Conservation (phyloP, 2,888 invertebrate genomes). For the Neoscelio sp. region DNA sequence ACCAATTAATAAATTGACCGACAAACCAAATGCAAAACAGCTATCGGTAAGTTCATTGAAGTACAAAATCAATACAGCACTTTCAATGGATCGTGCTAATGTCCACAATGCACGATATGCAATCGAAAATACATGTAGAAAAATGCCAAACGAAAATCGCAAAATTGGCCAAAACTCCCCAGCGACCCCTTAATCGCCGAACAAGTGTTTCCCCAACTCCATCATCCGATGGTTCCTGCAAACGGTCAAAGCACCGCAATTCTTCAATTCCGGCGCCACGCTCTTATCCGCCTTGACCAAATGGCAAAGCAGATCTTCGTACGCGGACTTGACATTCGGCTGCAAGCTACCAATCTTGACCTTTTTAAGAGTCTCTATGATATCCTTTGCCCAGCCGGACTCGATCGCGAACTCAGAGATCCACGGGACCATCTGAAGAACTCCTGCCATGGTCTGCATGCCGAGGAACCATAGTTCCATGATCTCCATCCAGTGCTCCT, state of each 20-base stretch:
- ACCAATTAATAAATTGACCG: slow-evolving; percentile 18
- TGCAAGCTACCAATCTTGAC: slow-evolving; percentile 93
- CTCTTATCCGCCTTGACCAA: slow-evolving; percentile 91
- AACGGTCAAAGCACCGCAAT: slow-evolving; percentile 91
- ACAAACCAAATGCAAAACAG: slow-evolving; percentile 37
- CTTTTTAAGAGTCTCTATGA: slow-evolving; percentile 91
- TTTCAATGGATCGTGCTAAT: slow-evolving; percentile 24
- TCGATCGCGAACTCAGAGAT: slow-evolving; percentile 95
- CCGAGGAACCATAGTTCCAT: slow-evolving; percentile 97
- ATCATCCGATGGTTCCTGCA: slow-evolving; percentile 94
- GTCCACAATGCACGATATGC: slow-evolving; percentile 2
- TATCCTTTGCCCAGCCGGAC: slow-evolving; percentile 97
- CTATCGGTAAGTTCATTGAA: slow-evolving; percentile 29
- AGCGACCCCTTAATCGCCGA: slow-evolving; percentile 88
- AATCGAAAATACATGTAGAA: slow-evolving; percentile 44
- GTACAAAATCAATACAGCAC: slow-evolving; percentile 44
- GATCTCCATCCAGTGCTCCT: slow-evolving; percentile 94
- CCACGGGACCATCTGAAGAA: slow-evolving; percentile 93
- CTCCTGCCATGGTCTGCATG: slow-evolving; percentile 95
- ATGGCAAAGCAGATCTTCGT: slow-evolving; percentile 94
- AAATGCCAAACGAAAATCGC: slow-evolving; percentile 30
- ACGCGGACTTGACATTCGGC: slow-evolving; percentile 94
- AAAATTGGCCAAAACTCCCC: neutral
- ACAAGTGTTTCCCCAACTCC: slow-evolving; percentile 94
- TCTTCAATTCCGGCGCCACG: slow-evolving; percentile 90